A percentile compares a stretch with the other conserved stretches of the same genome.
These are phyloP conservation scores for Melanaphis sacchari DNA, from an alignment of 1,140 invertebrate species.

Conservation along the genomic window DNA sequence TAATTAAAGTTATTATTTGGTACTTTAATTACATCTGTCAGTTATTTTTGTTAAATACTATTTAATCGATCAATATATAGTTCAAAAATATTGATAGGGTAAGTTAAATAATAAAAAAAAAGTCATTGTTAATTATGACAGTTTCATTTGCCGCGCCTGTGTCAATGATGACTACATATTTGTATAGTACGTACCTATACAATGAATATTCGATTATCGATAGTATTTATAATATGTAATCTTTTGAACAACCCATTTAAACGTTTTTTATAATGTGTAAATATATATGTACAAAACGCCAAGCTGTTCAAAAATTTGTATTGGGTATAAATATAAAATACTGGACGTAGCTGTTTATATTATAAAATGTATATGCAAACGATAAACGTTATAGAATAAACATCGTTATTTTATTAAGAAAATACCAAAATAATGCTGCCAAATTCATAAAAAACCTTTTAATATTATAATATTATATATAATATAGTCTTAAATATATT, in stretches of 20 bases:
- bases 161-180: neutral
- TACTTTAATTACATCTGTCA: neutral
- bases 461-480: constrained; percentile 18
- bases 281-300: neutral
- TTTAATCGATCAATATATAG: neutral
- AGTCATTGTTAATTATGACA: neutral
- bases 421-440: constrained; percentile 2
- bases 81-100: neutral
- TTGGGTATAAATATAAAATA: neutral
- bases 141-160: neutral
- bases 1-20: neutral
- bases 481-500: neutral
- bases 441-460: neutral
- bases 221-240: neutral
- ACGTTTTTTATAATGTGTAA: neutral
- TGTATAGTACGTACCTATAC: neutral
- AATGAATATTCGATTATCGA: neutral
- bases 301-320: neutral
- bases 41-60: neutral
- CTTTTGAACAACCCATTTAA: neutral
- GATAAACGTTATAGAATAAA: neutral
- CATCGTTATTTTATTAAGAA: constrained; percentile 16
- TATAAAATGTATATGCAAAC: neutral
- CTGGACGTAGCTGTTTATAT: neutral
- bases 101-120: neutral